phyloP scores from a whole-genome alignment of 2,888 invertebrate species.

The Nymphalis urticae region DNA sequence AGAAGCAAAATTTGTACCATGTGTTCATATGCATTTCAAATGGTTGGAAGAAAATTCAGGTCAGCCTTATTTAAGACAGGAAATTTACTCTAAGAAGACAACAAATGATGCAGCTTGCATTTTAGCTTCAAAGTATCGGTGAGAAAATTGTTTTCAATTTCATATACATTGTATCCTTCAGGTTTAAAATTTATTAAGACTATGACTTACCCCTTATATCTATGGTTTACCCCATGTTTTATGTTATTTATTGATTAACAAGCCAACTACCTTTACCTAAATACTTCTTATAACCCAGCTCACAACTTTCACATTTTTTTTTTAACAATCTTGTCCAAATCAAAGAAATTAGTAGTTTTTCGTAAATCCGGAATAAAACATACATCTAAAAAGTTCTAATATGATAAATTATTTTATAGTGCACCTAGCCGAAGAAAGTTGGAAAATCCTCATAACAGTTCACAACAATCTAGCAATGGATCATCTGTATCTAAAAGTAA shows the following conservation, averaged over 20 bases:
- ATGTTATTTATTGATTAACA: neutral
- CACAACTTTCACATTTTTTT: too few species aligned
- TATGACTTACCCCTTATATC: too few species aligned
- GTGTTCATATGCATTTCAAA: constrained; percentile 88
- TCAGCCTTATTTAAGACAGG: constrained; percentile 79
- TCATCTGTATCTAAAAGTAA: constrained; percentile 64
- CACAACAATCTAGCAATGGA: constrained; percentile 44
- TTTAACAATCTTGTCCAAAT: too few species aligned
- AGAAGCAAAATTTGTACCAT: constrained; percentile 89
- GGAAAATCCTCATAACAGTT: constrained; percentile 47
- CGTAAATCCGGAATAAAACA: too few species aligned
- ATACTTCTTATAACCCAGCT: too few species aligned
- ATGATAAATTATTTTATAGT: constrained; percentile 48
- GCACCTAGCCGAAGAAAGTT: constrained; percentile 66
- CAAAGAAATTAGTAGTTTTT: too few species aligned
- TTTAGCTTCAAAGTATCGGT: constrained; percentile 86
- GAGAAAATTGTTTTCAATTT: constrained; percentile 28
- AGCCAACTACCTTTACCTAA: too few species aligned
- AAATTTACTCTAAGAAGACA: constrained; percentile 83
- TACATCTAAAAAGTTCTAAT: neutral
- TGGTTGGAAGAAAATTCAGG: constrained; percentile 63
- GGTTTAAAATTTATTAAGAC: too few species aligned
- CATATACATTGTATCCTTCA: too few species aligned
- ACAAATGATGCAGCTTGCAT: constrained; percentile 85
- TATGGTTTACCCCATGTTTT: too few species aligned